phyloP scores from a whole-genome alignment of 2,888 invertebrate genomes.

The Dynastes hyllus region DNA sequence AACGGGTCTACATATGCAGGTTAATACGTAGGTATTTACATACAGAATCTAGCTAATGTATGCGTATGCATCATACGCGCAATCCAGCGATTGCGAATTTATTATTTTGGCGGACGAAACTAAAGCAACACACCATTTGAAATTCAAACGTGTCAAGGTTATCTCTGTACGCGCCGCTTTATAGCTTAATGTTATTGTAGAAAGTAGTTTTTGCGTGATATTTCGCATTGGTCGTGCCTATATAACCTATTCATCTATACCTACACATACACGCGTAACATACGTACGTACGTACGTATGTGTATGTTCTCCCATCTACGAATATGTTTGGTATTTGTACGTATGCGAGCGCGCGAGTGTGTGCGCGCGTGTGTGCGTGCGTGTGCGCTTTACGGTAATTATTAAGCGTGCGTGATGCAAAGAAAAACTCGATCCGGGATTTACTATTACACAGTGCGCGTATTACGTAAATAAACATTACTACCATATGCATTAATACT shows the following conservation, averaged over 20 bases:
- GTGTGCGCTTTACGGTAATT: too few relatives aligned
- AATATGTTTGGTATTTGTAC: too few relatives aligned
- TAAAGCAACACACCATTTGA: constrained; percentile 28
- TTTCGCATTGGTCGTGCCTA: constrained; percentile 35
- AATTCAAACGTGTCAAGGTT: constrained; percentile 48
- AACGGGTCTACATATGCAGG: not conserved
- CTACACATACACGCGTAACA: not conserved
- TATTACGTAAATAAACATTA: too few relatives aligned
- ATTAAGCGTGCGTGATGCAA: too few relatives aligned
- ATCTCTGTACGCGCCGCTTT: constrained; percentile 12
- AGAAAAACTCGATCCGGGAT: too few relatives aligned
- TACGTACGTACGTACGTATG: not conserved
- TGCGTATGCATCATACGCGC: not conserved
- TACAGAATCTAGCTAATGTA: not conserved
- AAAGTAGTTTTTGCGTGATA: constrained; percentile 49
- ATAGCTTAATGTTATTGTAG: constrained; percentile 21
- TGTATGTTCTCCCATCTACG: not conserved
- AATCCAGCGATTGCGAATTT: constrained; percentile 17
- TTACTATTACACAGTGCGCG: too few relatives aligned
- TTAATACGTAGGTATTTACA: not conserved
- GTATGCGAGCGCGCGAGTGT: too few relatives aligned
- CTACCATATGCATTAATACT: too few relatives aligned
- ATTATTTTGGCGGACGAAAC: constrained; percentile 44
- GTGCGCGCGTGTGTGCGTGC: too few relatives aligned
- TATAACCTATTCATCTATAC: not conserved